Evolutionary conservation across 2,797 vertebrate species (phyloP).

Genomic region (Hapalemur alaotrensis): DNA sequence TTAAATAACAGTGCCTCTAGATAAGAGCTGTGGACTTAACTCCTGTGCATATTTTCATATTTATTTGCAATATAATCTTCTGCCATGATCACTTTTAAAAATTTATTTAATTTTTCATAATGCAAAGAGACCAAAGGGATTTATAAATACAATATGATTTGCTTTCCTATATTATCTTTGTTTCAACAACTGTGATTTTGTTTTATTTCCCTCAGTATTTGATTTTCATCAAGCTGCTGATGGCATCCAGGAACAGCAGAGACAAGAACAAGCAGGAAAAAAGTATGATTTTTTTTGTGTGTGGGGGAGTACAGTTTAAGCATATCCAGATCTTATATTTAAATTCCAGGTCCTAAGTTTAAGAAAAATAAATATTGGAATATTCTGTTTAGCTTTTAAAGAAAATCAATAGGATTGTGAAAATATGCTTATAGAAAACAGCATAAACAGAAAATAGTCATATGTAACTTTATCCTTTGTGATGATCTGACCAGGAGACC

Average conservation of each 20-base stretch:
- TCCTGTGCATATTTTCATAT: background rate
- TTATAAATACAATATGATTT: background rate
- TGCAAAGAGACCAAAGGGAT: background rate
- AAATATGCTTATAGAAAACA: background rate
- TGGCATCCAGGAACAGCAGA: slow-evolving; percentile 97
- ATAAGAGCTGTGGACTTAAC: background rate
- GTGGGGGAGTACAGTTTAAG: background rate
- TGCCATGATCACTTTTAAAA: background rate
- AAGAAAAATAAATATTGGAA: slow-evolving; percentile 26
- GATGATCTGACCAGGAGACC: background rate
- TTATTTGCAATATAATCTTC: background rate
- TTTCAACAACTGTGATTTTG: slow-evolving; percentile 12
- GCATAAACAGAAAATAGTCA: slow-evolving; percentile 13
- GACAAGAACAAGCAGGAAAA: slow-evolving; percentile 97
- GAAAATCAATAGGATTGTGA: slow-evolving; percentile 26
- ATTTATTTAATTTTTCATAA: background rate
- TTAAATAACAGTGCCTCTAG: background rate
- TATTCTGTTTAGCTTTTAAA: background rate
- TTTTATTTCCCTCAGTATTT: slow-evolving; percentile 90
- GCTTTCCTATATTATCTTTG: background rate
- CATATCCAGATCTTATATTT: background rate
- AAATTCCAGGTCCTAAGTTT: background rate
- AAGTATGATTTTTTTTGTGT: slow-evolving; percentile 88
- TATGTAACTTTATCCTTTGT: background rate
- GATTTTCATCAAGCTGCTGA: slow-evolving; percentile 99